Conservation (phyloP, 2,113 vertebrate genomes). For the Eubucco bourcierii region DNA sequence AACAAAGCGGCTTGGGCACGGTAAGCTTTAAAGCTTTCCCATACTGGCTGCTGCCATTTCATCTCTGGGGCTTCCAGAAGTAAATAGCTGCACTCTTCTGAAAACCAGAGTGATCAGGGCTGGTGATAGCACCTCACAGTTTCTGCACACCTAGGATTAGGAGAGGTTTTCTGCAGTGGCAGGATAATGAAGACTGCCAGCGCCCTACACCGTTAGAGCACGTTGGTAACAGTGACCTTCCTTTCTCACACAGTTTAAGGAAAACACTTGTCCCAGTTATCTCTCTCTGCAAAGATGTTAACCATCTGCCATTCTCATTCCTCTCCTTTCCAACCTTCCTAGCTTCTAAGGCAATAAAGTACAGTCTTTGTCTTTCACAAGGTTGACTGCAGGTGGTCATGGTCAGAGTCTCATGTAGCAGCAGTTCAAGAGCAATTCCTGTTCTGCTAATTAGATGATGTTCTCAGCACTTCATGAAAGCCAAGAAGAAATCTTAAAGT, state of each 20-base stretch:
- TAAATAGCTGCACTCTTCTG: not conserved
- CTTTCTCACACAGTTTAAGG: not conserved
- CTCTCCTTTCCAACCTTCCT: not conserved
- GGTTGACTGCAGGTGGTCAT: not conserved
- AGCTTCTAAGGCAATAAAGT: not conserved
- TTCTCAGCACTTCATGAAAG: not conserved
- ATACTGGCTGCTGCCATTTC: not conserved
- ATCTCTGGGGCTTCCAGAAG: not conserved
- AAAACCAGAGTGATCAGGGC: not conserved
- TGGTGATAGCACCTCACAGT: rapidly evolving
- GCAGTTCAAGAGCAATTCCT: not conserved
- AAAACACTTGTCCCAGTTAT: not conserved
- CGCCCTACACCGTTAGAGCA: not conserved
- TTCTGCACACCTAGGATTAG: not conserved
- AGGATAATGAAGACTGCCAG: not conserved
- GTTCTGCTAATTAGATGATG: not conserved
- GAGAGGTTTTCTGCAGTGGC: not conserved
- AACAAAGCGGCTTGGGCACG: not conserved
- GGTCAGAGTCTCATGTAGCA: not conserved
- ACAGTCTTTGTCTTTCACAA: not conserved
- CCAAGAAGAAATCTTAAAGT: not conserved
- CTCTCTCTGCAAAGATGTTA: not conserved
- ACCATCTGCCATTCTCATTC: not conserved
- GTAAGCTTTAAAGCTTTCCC: not conserved
- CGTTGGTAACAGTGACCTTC: not conserved